phyloP scores from a whole-genome alignment of 35 echinoderm and acorn worm species.

The Apostichopus parvimensis region DNA sequence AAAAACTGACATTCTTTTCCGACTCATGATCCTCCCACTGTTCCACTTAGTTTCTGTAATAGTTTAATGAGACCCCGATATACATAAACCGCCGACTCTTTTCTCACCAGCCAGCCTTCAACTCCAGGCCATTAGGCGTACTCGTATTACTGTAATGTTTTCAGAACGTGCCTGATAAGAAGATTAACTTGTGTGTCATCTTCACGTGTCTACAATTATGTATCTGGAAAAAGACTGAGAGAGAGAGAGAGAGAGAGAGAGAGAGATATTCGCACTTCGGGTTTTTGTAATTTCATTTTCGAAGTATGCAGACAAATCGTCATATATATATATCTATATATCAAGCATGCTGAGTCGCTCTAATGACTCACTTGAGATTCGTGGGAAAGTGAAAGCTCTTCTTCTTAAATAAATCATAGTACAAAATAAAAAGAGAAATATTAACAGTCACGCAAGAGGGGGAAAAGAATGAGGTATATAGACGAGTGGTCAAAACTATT shows the following conservation, averaged over 20 bases:
- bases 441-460: background rate
- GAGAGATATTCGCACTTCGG: background rate
- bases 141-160: constrained; percentile 29
- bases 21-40: background rate
- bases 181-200: constrained; percentile 37
- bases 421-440: background rate
- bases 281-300: constrained; percentile 23
- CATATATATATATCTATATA: background rate
- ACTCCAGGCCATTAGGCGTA: constrained; percentile 13
- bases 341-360: background rate
- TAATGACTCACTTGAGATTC: constrained; percentile 37
- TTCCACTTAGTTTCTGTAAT: background rate
- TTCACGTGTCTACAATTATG: constrained; percentile 1
- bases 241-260: background rate
- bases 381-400: background rate
- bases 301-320: constrained; percentile 21
- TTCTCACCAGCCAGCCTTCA: background rate
- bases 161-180: constrained; percentile 32
- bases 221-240: background rate
- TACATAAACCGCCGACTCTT: background rate
- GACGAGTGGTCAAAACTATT: background rate
- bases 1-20: background rate
- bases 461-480: background rate
- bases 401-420: constrained; percentile 10
- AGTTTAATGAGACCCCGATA: background rate